Base-by-base conservation (phyloP, 2,113 vertebrate species). In the Cricetomys ansorgei region DNA sequence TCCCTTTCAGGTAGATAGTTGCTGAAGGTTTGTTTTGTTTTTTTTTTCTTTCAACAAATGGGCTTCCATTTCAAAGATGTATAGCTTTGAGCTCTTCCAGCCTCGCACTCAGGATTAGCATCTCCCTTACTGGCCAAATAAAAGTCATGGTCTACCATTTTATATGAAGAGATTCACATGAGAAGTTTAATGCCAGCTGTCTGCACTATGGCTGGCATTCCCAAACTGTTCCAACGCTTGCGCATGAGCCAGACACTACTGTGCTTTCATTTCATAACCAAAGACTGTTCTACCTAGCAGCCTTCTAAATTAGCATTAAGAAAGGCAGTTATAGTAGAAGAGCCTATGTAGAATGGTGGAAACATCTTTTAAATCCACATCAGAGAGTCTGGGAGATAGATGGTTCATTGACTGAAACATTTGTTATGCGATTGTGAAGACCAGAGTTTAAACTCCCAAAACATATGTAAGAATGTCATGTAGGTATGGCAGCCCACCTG, bases 51-150 rank as follows among this genome's bases (percentile, higher is more conserved):
- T 73, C 67, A 89, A 92, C 67, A 77, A 69, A 57, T 15, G 43
- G 59, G 37, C 34, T 69, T 93, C 70, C 69, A 40, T 90, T 88
- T 87, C 75, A 88, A 67, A 59, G 64, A 45, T 57, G 25, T 85
- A 72, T 34, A 59, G 64, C 40, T 59, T 53, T 85, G 45, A 2
- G 53, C 53, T 92, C 76, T 85, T 94, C 57, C 80, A 92, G 57
- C 43, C 72, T 85, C 87, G 88, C 37, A 67, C 65, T 93, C 34
- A 93, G 25, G 9, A 5, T 31, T 86, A 43, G 50, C 34, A 80
- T 85, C 79, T 94, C 59, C 84, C 89, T 94, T 37, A 73, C 65
- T 65, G 91, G 81, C 8, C 75, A 94, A 89, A 84, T 72, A 83
- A 93, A 93, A 50, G 59, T 50, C 65, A 67, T 8, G 10, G 23